Evolutionary conservation across 2,113 vertebrate species (phyloP), one percentile per base, ranked within the genome.

Genomic region (Calypte anna): DNA sequence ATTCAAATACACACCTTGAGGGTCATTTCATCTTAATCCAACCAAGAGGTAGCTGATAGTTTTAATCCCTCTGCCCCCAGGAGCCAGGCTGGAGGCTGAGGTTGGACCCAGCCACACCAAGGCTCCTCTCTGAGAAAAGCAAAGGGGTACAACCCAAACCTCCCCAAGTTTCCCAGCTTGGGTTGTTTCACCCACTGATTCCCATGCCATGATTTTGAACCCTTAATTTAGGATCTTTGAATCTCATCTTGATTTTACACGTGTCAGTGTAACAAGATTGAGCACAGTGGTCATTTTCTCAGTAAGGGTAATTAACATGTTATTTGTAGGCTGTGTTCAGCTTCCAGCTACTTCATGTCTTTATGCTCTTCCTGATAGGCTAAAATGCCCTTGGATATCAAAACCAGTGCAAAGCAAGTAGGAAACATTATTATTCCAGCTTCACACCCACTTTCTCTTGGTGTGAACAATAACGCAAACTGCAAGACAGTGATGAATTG

Each of bases 401-500:
- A 88, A 78, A 31, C 82, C 90, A n/a, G 38, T 6, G 91, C 82
- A 90, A 86, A 94, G 72, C 57, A 10, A 94, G 91, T 90, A 94
- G 72, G 90, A 96, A 97, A 88, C 88, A 77, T 96, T 81, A 83
- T 95, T 88, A 95, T 96, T 96, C 93, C 94, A 94, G 81, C 94
- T 97, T 95, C 95, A 96, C 94, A 95, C 94, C 95, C 90, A 63
- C 94, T 90, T 90, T 53, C 44, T 90, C 88, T 70, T 63, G 64
- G 90, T 61, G 95, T 77, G 91, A 96, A 59, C 93, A 94, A 88
- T 82, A 94, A 94, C n/a, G 93, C 93, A 59, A 80, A 73, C 67
- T 61, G 85, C 27, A 72, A 90, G 93, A 94, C 96, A 95, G 91
- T 94, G 96, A 97, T 96, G 94, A 80, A 96, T 96, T 88, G 93